phyloP scores from a whole-genome alignment of 2,797 vertebrate genomes.

The Pseudochirops cupreus region DNA sequence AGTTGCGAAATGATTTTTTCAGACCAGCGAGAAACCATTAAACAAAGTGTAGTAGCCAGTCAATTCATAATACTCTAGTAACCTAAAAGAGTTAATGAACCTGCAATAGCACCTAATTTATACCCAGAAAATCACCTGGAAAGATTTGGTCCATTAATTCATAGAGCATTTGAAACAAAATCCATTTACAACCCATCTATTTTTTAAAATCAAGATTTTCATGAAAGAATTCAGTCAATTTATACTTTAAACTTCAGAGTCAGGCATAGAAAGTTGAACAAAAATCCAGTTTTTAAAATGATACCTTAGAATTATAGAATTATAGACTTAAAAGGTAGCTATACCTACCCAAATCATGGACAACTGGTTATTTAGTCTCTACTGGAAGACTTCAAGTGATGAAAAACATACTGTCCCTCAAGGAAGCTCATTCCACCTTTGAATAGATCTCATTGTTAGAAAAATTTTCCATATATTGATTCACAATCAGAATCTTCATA shows the following conservation, averaged over 20 bases:
- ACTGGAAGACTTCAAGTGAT: background rate
- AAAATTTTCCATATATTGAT: background rate
- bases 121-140: background rate
- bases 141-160: background rate
- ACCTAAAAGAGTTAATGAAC: conserved; percentile 2
- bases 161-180: background rate
- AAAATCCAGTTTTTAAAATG: background rate
- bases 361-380: background rate
- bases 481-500: background rate
- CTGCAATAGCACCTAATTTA: background rate
- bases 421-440: no score
- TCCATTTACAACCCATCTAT: background rate
- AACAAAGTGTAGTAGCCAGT: background rate
- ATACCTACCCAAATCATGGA: background rate
- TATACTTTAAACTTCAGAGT: background rate
- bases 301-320: background rate
- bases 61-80: background rate
- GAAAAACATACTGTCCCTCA: background rate
- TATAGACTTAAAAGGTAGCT: background rate
- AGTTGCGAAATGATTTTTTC: background rate
- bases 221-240: background rate
- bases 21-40: background rate
- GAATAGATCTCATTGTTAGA: background rate
- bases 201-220: background rate
- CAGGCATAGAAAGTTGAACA: background rate